Evolutionary conservation across 2,113 vertebrate species (phyloP).

Genomic region (Chroicocephalus ridibundus): DNA sequence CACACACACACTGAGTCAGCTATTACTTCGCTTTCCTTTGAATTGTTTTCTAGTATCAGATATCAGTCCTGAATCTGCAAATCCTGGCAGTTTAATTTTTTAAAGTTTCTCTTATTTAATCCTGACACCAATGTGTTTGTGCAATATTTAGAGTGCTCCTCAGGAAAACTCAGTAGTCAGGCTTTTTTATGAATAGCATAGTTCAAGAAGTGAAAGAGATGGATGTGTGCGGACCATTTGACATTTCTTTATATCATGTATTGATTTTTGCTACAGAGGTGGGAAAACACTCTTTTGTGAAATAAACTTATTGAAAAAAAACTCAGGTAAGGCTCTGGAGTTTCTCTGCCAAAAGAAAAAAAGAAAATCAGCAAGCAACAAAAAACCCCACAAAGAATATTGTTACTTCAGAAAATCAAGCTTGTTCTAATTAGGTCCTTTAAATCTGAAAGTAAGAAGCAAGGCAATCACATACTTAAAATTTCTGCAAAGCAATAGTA

Average conservation of each 20-base stretch:
- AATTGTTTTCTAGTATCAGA: background rate
- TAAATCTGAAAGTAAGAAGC: background rate
- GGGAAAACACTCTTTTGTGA: background rate
- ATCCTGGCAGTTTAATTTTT: background rate
- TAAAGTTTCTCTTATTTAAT: background rate
- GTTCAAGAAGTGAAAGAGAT: background rate
- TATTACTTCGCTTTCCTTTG: background rate
- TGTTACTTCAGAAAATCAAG: background rate
- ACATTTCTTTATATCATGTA: background rate
- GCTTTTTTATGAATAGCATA: background rate
- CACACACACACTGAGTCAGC: background rate
- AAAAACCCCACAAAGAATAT: background rate
- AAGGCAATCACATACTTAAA: background rate
- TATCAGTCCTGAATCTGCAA: background rate
- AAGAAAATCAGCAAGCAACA: background rate
- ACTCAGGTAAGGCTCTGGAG: background rate
- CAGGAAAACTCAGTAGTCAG: background rate
- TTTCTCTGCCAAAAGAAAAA: background rate
- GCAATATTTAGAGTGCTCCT: background rate
- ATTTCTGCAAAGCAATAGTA: background rate
- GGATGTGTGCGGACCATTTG: background rate
- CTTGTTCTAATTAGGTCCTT: background rate
- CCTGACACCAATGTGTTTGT: background rate
- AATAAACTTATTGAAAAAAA: background rate
- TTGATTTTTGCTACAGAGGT: background rate